These are phyloP conservation scores for Myiagra hebetior DNA, from an alignment of 2,113 vertebrate species.

Conservation along the genomic window DNA sequence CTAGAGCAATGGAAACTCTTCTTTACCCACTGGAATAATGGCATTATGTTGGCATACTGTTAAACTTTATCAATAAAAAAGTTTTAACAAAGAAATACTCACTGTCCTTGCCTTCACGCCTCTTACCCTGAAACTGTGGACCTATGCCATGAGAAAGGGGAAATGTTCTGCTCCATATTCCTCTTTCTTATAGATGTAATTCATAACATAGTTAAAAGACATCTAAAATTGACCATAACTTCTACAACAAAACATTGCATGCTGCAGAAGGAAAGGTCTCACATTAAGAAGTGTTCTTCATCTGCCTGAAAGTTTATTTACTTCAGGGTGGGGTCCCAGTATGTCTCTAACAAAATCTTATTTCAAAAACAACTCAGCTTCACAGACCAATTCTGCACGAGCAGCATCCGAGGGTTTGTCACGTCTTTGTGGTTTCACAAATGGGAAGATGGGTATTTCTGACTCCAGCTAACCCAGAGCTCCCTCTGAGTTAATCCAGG, in stretches of 20 bases:
- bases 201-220: not conserved
- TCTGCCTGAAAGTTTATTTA: not conserved
- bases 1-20: not conserved
- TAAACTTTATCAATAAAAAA: not conserved
- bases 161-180: fast-evolving
- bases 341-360: not conserved
- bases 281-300: not conserved
- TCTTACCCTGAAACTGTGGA: not conserved
- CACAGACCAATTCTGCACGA: not conserved
- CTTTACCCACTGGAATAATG: not conserved
- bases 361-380: not conserved
- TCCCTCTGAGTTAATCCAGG: not conserved
- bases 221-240: not conserved
- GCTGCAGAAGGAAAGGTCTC: not conserved
- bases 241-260: not conserved
- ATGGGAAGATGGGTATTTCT: not conserved
- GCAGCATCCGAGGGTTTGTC: not conserved
- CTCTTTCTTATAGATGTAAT: not conserved
- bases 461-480: not conserved
- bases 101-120: not conserved
- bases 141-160: not conserved
- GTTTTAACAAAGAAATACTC: not conserved
- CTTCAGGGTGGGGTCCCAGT: not conserved
- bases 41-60: not conserved
- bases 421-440: not conserved